A percentile compares a stretch with the other conserved stretches of the same genome.
Conservation (phyloP, 2,797 vertebrate species). For the Pangasius sanitwongsei region DNA sequence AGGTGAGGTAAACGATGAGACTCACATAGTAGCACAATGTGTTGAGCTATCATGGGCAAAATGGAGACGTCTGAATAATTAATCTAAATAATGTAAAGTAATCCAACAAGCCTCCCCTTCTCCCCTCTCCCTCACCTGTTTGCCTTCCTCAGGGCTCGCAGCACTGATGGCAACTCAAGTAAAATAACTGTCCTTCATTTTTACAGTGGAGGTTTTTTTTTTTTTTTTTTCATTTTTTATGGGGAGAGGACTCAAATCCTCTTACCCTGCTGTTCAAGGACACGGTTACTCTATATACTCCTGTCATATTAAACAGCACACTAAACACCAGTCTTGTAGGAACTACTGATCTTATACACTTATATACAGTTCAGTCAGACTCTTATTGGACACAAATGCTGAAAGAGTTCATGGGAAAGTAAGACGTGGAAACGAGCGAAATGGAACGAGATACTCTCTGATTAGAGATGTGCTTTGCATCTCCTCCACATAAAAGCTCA, state of each 20-base stretch:
- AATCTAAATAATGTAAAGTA: constrained; percentile 84
- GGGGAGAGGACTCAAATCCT: constrained; percentile 13
- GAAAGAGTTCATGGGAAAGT: background rate
- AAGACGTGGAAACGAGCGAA: constrained; percentile 8
- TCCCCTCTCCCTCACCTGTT: constrained; percentile 70
- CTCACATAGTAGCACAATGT: constrained; percentile 67
- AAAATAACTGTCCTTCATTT: constrained; percentile 72
- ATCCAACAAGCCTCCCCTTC: constrained; percentile 75
- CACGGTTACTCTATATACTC: constrained; percentile 17
- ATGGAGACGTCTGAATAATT: constrained; percentile 80
- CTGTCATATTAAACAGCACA: constrained; percentile 34
- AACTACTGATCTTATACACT: background rate
- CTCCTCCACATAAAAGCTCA: constrained; percentile 51
- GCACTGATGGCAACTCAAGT: constrained; percentile 62
- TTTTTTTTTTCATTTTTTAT: background rate
- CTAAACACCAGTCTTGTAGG: background rate
- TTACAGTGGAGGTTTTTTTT: constrained; percentile 56
- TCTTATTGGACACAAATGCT: background rate
- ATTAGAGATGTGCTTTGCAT: constrained; percentile 45
- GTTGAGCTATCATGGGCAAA: constrained; percentile 69
- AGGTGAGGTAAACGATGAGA: constrained; percentile 49
- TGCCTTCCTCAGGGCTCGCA: constrained; percentile 66
- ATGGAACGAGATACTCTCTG: constrained; percentile 47
- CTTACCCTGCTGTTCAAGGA: constrained; percentile 5
- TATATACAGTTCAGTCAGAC: background rate